Conservation (phyloP, 2,888 invertebrate species). For the Eudasyphora cyanicolor region DNA sequence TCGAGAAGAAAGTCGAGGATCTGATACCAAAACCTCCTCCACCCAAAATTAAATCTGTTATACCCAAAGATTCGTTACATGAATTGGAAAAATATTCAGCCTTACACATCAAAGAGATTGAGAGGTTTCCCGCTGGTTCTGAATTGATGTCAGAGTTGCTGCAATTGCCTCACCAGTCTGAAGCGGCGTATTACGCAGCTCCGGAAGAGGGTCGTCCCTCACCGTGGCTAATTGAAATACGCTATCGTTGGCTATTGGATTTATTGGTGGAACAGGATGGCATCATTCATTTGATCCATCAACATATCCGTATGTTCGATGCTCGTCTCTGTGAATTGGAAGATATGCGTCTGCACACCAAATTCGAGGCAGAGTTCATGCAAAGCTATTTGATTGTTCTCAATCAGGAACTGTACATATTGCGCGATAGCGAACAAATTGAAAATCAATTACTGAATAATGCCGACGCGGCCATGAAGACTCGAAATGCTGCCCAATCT, state of each 20-base stretch:
- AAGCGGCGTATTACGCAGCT: slow-evolving; percentile 68
- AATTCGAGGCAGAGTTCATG: slow-evolving; percentile 83
- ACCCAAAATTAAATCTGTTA: neutral
- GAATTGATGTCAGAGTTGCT: slow-evolving; percentile 64
- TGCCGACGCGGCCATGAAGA: slow-evolving; percentile 82
- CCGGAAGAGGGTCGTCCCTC: slow-evolving; percentile 55
- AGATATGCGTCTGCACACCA: slow-evolving; percentile 82
- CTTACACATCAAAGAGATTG: slow-evolving; percentile 67
- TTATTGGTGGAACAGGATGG: slow-evolving; percentile 85
- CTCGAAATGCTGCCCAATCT: slow-evolving; percentile 80
- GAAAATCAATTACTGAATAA: slow-evolving; percentile 84
- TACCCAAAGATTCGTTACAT: slow-evolving; percentile 58
- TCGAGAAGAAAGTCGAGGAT: slow-evolving; percentile 69
- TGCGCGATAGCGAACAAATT: slow-evolving; percentile 87
- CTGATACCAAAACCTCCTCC: slow-evolving; percentile 52
- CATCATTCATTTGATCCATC: slow-evolving; percentile 83
- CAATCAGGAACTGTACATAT: slow-evolving; percentile 87
- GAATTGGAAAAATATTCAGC: slow-evolving; percentile 68
- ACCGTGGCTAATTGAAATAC: slow-evolving; percentile 70
- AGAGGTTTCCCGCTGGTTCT: slow-evolving; percentile 46
- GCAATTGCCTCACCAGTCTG: slow-evolving; percentile 64
- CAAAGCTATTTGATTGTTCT: slow-evolving; percentile 85
- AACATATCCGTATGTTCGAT: slow-evolving; percentile 85
- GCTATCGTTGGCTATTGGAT: slow-evolving; percentile 75
- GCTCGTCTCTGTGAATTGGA: slow-evolving; percentile 82